Conservation (phyloP, 2,797 vertebrate genomes). For the Gallinago solitaria region DNA sequence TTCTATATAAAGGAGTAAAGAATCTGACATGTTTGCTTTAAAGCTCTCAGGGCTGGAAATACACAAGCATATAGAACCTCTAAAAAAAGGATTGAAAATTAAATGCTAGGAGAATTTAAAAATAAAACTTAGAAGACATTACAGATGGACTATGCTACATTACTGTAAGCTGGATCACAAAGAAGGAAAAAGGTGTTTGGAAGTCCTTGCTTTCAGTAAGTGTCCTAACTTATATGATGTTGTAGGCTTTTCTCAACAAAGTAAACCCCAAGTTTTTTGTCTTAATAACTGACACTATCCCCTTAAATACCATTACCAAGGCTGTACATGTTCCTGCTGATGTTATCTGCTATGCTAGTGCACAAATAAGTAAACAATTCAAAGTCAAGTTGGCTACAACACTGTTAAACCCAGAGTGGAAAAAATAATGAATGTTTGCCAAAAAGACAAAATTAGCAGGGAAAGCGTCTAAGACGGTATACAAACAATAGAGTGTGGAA, state of each 20-base stretch:
- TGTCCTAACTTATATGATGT: background rate
- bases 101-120: background rate
- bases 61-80: background rate
- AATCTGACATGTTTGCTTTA: background rate
- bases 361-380: constrained; percentile 72
- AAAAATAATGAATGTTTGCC: constrained; percentile 71
- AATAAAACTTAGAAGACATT: background rate
- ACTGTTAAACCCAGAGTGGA: constrained; percentile 55
- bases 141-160: background rate
- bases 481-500: constrained; percentile 73
- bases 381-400: constrained; percentile 54
- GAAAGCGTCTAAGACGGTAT: constrained; percentile 61
- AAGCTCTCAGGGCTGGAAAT: background rate
- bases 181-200: background rate
- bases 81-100: background rate
- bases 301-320: constrained; percentile 54
- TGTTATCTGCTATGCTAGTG: constrained; percentile 64
- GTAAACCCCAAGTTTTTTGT: background rate
- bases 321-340: constrained; percentile 56
- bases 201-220: background rate
- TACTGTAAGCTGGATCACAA: background rate
- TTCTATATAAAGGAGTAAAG: background rate
- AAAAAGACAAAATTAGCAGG: constrained; percentile 67
- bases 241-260: background rate
- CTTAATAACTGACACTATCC: constrained; percentile 14